Conservation (phyloP, 2,797 vertebrate genomes). For the Rhinophrynus dorsalis region DNA sequence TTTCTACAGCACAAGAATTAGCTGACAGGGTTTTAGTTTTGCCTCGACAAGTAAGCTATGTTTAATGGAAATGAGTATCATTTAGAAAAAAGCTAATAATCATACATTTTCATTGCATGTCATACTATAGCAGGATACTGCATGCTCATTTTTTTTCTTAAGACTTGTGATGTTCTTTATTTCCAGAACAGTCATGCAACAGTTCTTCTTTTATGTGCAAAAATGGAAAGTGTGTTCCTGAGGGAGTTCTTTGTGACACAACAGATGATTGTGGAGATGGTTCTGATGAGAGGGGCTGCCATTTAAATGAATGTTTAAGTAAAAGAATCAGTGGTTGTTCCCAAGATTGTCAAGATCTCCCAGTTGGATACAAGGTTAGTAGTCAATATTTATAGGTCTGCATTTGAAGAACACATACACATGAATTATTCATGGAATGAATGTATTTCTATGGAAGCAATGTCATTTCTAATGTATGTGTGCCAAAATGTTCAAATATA, state of each 20-base stretch:
- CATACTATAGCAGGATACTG: neutral
- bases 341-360: conserved; percentile 94
- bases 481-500: too few relatives aligned
- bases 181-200: conserved; percentile 80
- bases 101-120: conserved; percentile 2
- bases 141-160: conserved; percentile 16
- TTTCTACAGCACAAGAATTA: conserved; percentile 4
- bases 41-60: neutral
- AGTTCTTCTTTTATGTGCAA: conserved; percentile 82
- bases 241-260: conserved; percentile 81
- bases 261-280: conserved; percentile 90
- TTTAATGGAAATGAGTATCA: neutral
- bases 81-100: conserved; percentile 1
- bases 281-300: conserved; percentile 93
- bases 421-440: conserved; percentile 41
- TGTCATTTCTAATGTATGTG: neutral
- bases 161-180: conserved; percentile 54
- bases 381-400: conserved; percentile 44
- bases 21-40: neutral
- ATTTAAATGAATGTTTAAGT: conserved; percentile 93
- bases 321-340: conserved; percentile 92
- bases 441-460: conserved; percentile 6
- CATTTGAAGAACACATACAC: conserved; percentile 9
- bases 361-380: conserved; percentile 91
- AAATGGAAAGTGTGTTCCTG: conserved; percentile 91